These are phyloP conservation scores for Pseudomyrmex concolor DNA, from an alignment of 1,140 invertebrate genomes.

Conservation along the genomic window DNA sequence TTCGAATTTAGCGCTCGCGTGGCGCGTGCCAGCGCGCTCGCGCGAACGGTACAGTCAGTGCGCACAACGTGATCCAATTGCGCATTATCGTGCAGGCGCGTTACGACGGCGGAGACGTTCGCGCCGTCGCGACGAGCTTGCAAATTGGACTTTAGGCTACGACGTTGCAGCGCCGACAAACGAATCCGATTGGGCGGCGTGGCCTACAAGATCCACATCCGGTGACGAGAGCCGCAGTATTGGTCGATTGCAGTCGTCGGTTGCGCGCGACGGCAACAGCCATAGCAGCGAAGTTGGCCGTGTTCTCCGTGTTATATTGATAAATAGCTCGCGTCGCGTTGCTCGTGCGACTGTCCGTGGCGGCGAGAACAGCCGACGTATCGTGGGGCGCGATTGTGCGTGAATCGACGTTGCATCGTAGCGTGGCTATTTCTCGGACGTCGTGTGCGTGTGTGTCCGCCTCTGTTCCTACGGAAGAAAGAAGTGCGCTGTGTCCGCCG, in stretches of 20 bases:
- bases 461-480: constrained; percentile 15
- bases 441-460: not conserved
- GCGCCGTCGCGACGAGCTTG: constrained; percentile 7
- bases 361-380: constrained; percentile 17
- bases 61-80: not conserved
- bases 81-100: not conserved
- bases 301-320: constrained; percentile 75
- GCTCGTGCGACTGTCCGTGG: constrained; percentile 61
- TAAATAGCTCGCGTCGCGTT: constrained; percentile 71
- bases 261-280: constrained; percentile 65
- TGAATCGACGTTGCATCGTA: constrained; percentile 14
- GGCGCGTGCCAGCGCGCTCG: no score
- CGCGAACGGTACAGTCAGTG: not conserved
- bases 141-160: constrained; percentile 66
- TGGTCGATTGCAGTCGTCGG: constrained; percentile 74
- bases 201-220: constrained; percentile 76
- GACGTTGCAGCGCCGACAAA: constrained; percentile 63
- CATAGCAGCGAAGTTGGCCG: constrained; percentile 71
- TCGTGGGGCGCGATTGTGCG: constrained; percentile 18
- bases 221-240: constrained; percentile 75
- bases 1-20: constrained; percentile 3
- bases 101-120: not conserved
- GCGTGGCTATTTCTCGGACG: not conserved
- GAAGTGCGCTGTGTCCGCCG: constrained; percentile 2
- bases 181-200: constrained; percentile 71